Conservation (phyloP, 2,113 vertebrate genomes). For the Pavo muticus region DNA sequence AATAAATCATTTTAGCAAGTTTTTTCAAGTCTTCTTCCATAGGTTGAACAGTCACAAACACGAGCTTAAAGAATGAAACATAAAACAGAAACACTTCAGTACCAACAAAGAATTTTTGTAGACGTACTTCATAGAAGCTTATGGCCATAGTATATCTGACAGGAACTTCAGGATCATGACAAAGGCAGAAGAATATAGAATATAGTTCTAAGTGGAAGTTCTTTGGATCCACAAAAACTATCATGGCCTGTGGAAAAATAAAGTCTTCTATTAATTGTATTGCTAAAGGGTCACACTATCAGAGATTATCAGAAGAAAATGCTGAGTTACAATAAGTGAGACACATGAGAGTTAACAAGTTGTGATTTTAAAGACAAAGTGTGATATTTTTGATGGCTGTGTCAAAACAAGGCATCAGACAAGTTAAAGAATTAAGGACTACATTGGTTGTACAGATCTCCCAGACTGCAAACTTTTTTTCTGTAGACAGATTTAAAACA, state of each 20-base stretch:
- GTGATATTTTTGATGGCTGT: neutral
- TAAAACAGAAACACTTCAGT: neutral
- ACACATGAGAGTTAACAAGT: neutral
- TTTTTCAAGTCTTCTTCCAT: neutral
- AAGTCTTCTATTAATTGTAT: neutral
- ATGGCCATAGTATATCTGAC: slow-evolving; percentile 90
- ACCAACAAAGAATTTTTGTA: neutral
- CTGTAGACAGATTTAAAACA: neutral
- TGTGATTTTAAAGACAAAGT: neutral
- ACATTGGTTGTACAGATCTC: neutral
- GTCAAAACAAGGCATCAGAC: neutral
- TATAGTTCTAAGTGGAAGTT: slow-evolving; percentile 93
- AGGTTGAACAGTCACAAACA: neutral
- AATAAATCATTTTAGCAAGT: neutral
- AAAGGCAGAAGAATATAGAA: slow-evolving; percentile 91
- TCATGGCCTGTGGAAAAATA: slow-evolving; percentile 85
- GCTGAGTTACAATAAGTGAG: neutral
- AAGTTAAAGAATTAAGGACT: neutral
- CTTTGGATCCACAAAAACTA: slow-evolving; percentile 90
- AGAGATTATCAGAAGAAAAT: neutral
- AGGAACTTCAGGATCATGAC: slow-evolving; percentile 91
- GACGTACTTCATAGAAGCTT: slow-evolving; percentile 93
- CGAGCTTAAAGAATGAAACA: neutral
- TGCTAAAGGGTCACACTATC: neutral
- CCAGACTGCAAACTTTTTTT: neutral